A percentile compares a stretch with the other conserved stretches of the same genome.
These are phyloP conservation scores for Kryptolebias marmoratus DNA, from an alignment of 2,113 vertebrate species.

Conservation along the genomic window DNA sequence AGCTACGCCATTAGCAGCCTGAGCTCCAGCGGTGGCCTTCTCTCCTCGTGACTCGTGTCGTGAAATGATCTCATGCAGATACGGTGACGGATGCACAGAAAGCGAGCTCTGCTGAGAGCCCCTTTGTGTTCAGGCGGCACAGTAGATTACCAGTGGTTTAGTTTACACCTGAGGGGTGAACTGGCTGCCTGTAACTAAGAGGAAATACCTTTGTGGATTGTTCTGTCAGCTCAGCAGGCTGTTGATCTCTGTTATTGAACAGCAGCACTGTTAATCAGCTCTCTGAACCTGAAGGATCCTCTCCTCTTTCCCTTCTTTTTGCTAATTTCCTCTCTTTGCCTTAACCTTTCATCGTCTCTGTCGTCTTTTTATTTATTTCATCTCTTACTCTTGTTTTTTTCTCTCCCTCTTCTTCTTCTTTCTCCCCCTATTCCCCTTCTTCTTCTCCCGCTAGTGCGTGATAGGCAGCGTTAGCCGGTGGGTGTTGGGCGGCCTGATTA, in stretches of 20 bases:
- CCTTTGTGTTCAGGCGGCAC: constrained; percentile 2
- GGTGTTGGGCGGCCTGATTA: constrained; percentile 70
- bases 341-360: neutral
- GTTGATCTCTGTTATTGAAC: constrained; percentile 36
- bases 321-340: neutral
- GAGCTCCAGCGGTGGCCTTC: constrained; percentile 3
- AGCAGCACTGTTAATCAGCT: constrained; percentile 34
- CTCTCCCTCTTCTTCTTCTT: neutral
- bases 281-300: constrained; percentile 17
- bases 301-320: neutral
- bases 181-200: constrained; percentile 17
- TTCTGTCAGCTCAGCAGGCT: constrained; percentile 28
- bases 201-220: constrained; percentile 44
- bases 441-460: constrained; percentile 47
- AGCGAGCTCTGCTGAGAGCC: neutral
- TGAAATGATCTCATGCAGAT: constrained; percentile 11
- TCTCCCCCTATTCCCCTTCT: constrained; percentile 18
- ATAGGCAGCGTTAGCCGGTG: constrained; percentile 63
- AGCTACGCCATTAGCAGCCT: constrained; percentile 21
- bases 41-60: neutral
- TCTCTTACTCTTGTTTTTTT: neutral
- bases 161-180: constrained; percentile 13
- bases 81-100: neutral
- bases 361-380: neutral
- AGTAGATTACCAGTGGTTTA: constrained; percentile 43